Conservation (phyloP, 2,797 vertebrate species). For the Anguilla obscura region DNA sequence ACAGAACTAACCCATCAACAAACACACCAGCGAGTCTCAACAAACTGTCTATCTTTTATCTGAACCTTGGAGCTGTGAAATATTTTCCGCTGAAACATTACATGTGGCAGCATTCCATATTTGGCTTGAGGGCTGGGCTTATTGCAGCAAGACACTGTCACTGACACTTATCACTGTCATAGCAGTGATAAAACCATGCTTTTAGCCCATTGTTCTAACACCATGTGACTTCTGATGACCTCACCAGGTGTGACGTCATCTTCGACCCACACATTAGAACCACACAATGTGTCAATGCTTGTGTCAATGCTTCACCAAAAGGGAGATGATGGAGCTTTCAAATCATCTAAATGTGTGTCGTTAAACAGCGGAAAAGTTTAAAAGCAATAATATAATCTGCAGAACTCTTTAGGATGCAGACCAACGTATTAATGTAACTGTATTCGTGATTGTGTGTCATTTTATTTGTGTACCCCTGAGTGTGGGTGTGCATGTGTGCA, state of each 20-base stretch:
- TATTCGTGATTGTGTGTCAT: neutral
- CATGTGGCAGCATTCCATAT: conserved; percentile 52
- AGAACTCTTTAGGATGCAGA: neutral
- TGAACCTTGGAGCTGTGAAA: neutral
- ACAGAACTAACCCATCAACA: neutral
- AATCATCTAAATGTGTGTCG: neutral
- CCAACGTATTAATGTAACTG: neutral
- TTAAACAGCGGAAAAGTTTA: neutral
- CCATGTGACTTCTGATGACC: conserved; percentile 38
- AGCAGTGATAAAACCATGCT: conserved; percentile 27
- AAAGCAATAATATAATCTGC: neutral
- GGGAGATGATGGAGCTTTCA: neutral
- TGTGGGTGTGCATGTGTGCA: neutral
- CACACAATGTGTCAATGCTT: neutral
- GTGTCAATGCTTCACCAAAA: neutral
- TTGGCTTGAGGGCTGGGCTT: conserved; percentile 28
- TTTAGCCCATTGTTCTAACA: conserved; percentile 19
- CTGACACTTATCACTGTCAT: conserved; percentile 10
- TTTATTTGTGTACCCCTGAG: neutral
- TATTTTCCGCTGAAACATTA: conserved; percentile 58
- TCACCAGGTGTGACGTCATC: conserved; percentile 20
- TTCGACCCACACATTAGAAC: neutral
- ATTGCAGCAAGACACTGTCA: conserved; percentile 24
- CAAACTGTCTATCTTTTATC: neutral
- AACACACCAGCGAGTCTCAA: neutral